phyloP scores from a whole-genome alignment of 2,113 vertebrate species.

The Lamprologus callipterus region DNA sequence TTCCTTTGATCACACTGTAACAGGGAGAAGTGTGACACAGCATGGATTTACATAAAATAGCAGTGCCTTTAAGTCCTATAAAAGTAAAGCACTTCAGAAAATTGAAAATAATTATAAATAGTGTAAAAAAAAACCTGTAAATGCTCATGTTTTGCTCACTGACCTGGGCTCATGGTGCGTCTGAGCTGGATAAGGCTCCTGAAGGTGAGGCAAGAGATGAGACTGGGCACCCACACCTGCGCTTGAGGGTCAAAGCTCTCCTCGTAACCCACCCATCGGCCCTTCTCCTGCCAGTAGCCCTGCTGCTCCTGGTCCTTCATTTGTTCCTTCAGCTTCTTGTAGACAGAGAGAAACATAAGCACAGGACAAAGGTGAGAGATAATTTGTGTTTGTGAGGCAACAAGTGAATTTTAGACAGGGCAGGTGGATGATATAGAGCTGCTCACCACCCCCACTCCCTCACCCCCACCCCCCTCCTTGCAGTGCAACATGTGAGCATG shows the following conservation, averaged over 20 bases:
- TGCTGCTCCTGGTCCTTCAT: slow-evolving; percentile 78
- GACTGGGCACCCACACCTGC: slow-evolving; percentile 75
- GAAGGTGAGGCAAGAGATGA: slow-evolving; percentile 86
- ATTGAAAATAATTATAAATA: background rate
- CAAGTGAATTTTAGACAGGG: background rate
- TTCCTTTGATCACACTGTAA: background rate
- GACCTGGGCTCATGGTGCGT: slow-evolving; percentile 77
- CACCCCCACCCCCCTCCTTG: background rate
- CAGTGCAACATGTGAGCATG: background rate
- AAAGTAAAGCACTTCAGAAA: background rate
- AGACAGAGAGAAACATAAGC: background rate
- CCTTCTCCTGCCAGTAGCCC: slow-evolving; percentile 79
- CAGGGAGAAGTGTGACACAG: background rate
- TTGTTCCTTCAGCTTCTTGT: slow-evolving; percentile 72
- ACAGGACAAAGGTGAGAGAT: background rate
- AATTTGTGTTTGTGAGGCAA: background rate
- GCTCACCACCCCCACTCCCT: background rate
- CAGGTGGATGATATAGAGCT: background rate
- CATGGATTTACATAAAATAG: background rate
- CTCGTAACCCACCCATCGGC: slow-evolving; percentile 79
- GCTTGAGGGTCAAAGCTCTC: slow-evolving; percentile 75
- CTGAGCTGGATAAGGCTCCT: slow-evolving; percentile 82
- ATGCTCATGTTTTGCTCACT: background rate
- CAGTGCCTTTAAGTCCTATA: background rate
- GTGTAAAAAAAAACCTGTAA: background rate